phyloP scores from a whole-genome alignment of 2,113 vertebrate genomes.

The Antidorcas marsupialis region DNA sequence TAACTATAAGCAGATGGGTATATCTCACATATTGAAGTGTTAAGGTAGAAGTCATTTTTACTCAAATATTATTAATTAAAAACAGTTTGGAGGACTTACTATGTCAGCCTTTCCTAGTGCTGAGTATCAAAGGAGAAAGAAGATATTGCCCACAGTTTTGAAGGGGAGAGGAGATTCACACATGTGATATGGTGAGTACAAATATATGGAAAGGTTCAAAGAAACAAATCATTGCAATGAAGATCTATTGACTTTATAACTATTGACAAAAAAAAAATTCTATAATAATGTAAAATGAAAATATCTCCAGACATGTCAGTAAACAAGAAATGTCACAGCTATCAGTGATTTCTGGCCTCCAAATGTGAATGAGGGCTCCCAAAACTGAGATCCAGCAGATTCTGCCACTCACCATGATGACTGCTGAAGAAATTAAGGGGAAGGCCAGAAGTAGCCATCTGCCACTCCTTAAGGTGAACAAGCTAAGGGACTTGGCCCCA shows the following conservation, averaged over 20 bases:
- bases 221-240: background rate
- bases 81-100: background rate
- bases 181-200: background rate
- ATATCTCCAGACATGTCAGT: background rate
- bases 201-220: background rate
- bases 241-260: background rate
- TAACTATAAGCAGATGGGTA: background rate
- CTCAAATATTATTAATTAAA: background rate
- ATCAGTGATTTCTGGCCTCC: background rate
- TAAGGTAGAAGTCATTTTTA: background rate
- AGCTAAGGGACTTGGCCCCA: background rate
- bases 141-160: background rate
- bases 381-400: background rate
- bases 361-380: background rate
- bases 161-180: background rate
- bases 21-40: background rate
- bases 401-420: background rate
- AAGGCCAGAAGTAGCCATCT: background rate
- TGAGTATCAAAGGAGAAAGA: background rate
- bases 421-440: background rate
- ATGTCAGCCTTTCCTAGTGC: background rate
- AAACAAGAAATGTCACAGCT: background rate
- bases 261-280: background rate
- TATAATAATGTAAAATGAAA: background rate
- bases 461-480: background rate